These are phyloP conservation scores for Muntiacus muntjak DNA, from an alignment of 2,113 vertebrate species.

Conservation along the genomic window DNA sequence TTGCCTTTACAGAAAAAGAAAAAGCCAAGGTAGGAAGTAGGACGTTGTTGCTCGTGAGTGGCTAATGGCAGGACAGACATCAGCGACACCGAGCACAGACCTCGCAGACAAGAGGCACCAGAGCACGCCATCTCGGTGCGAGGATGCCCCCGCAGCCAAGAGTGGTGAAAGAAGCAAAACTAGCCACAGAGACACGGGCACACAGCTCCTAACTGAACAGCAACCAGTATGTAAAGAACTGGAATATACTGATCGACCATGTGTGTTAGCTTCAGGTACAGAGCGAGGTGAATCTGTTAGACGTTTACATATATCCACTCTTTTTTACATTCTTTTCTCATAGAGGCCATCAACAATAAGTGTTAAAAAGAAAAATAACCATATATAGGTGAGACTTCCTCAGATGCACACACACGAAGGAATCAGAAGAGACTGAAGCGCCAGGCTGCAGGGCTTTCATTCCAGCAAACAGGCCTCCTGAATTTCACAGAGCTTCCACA, in stretches of 20 bases:
- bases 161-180: not conserved
- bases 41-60: not conserved
- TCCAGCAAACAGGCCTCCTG: not conserved
- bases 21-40: not conserved
- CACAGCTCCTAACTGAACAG: not conserved
- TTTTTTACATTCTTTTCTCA: not conserved
- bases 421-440: not conserved
- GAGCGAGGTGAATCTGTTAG: fast-evolving
- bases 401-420: not conserved
- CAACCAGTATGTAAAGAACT: not conserved
- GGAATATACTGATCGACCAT: fast-evolving
- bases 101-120: not conserved
- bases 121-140: not conserved
- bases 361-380: not conserved
- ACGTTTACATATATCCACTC: fast-evolving
- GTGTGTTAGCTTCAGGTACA: not conserved
- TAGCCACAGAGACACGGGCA: not conserved
- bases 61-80: fast-evolving
- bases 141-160: not conserved
- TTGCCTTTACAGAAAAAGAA: not conserved
- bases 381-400: not conserved
- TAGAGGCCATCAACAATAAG: not conserved
- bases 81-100: fast-evolving
- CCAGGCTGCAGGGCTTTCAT: not conserved
- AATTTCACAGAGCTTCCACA: not conserved